Conservation (phyloP, 2,797 vertebrate genomes). For the Lerista edwardsae region DNA sequence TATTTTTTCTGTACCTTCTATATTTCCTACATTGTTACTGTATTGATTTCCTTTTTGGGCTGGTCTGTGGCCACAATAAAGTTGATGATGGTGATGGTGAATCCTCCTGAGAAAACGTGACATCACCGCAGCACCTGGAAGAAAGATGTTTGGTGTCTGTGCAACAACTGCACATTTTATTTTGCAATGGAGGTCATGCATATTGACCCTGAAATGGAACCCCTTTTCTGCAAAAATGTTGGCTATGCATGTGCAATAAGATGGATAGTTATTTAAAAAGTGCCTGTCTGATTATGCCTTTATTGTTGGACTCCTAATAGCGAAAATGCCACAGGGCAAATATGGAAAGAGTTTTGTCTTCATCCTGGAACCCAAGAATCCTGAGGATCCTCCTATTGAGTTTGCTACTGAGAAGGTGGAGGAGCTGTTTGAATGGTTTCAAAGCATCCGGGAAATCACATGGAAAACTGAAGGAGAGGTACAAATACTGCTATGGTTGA, state of each 20-base stretch:
- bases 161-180: not conserved
- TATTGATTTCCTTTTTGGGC: too few relatives aligned
- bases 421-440: constrained; percentile 92
- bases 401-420: constrained; percentile 88
- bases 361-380: constrained; percentile 84
- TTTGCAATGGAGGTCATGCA: too few relatives aligned
- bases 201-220: too few relatives aligned
- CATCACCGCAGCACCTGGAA: not conserved
- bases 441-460: constrained; percentile 88
- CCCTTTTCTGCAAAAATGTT: not conserved
- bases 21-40: too few relatives aligned
- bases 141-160: not conserved
- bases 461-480: constrained; percentile 84
- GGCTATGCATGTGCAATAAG: not conserved
- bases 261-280: not conserved
- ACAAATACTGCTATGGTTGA: not conserved
- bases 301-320: constrained; percentile 71
- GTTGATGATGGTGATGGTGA: too few relatives aligned
- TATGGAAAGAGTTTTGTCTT: constrained; percentile 86
- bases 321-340: constrained; percentile 84
- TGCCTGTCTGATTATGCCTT: constrained; percentile 20
- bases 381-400: constrained; percentile 85
- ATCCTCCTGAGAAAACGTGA: too few relatives aligned
- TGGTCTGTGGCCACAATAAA: too few relatives aligned
- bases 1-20: too few relatives aligned